These are phyloP conservation scores for Trissolcus japonicus DNA, from an alignment of 2,888 invertebrate species.

Conservation along the genomic window DNA sequence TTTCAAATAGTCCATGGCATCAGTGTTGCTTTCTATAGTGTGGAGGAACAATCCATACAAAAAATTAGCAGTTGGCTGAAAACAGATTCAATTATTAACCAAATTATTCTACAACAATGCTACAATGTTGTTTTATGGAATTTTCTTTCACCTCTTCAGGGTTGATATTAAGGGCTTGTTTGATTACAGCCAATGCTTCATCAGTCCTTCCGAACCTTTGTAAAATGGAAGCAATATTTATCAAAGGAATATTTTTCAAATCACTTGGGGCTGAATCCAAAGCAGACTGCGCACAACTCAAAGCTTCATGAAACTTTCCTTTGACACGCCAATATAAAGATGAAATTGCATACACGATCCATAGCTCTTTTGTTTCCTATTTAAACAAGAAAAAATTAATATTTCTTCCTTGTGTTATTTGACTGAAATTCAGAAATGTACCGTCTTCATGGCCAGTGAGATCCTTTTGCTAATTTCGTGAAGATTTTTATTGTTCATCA, in stretches of 20 bases:
- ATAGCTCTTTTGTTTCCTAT: slow-evolving; percentile 85
- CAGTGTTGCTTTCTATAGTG: slow-evolving; percentile 81
- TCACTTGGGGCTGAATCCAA: slow-evolving; percentile 79
- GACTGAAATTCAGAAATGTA: slow-evolving; percentile 65
- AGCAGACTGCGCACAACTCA: slow-evolving; percentile 84
- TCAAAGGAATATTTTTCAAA: slow-evolving; percentile 82
- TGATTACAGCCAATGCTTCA: slow-evolving; percentile 80
- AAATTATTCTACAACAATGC: background rate
- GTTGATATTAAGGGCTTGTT: slow-evolving; percentile 81
- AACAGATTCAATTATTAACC: slow-evolving; percentile 1
- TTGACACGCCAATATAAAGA: slow-evolving; percentile 88
- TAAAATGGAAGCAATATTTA: slow-evolving; percentile 83
- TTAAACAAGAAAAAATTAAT: background rate
- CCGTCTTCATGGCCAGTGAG: slow-evolving; percentile 83
- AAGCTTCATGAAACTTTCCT: slow-evolving; percentile 82
- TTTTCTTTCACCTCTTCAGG: slow-evolving; percentile 79
- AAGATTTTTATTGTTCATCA: slow-evolving; percentile 78
- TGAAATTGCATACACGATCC: slow-evolving; percentile 85
- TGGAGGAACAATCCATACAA: slow-evolving; percentile 81
- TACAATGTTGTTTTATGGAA: background rate
- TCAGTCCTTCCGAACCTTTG: slow-evolving; percentile 82
- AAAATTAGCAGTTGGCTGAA: slow-evolving; percentile 84
- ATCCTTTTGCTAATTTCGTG: slow-evolving; percentile 89
- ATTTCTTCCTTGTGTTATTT: background rate
- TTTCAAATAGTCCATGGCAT: slow-evolving; percentile 81